Percentiles rank a stretch among this genome's conserved stretches.
Evolutionary conservation across 2,797 vertebrate genomes (phyloP).

Genomic region (Pygocentrus nattereri): DNA sequence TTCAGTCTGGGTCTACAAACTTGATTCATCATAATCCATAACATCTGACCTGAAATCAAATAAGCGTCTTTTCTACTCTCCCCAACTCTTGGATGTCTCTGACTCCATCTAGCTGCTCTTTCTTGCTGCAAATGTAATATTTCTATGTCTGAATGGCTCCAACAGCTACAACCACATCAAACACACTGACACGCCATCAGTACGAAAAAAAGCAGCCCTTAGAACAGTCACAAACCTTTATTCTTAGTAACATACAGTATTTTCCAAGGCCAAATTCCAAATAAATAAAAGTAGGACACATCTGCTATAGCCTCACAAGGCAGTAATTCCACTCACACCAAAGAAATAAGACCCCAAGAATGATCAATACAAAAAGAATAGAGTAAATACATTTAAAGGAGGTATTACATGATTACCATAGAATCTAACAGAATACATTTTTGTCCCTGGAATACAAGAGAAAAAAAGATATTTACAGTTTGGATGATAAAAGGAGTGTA

Average conservation of each 20-base stretch:
- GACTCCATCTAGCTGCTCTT: background rate
- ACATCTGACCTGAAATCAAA: no score
- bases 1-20: no score
- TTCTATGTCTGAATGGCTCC: background rate
- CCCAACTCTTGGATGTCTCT: no score
- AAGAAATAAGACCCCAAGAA: conserved; percentile 57
- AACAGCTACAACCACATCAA: background rate
- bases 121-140: background rate
- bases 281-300: conserved; percentile 86
- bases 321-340: conserved; percentile 58
- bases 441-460: conserved; percentile 50
- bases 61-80: no score
- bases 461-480: conserved; percentile 45
- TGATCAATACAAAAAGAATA: conserved; percentile 63
- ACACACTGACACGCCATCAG: no score
- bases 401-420: conserved; percentile 72
- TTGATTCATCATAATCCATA: no score
- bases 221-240: conserved; percentile 71
- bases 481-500: conserved; percentile 13
- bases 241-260: conserved; percentile 70
- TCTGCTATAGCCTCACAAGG: conserved; percentile 71
- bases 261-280: conserved; percentile 84
- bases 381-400: conserved; percentile 68
- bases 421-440: conserved; percentile 51
- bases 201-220: conserved; percentile 34